phyloP scores from a whole-genome alignment of 2,113 vertebrate genomes.

The Lichenostomus cassidix region DNA sequence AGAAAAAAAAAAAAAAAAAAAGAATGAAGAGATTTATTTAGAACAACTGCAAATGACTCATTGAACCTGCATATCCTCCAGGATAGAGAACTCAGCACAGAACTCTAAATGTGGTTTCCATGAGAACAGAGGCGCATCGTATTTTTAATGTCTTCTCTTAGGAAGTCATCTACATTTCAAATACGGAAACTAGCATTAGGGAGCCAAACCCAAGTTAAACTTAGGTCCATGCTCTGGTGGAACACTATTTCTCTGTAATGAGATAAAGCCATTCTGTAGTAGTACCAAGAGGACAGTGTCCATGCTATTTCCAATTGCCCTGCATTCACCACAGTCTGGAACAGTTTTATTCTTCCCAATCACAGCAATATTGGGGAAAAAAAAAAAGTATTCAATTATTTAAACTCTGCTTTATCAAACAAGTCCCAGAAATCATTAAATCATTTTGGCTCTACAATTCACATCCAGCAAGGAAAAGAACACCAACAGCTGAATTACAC shows the following conservation, averaged over 20 bases:
- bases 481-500: not conserved
- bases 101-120: slow-evolving; percentile 58
- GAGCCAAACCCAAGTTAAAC: slow-evolving; percentile 24
- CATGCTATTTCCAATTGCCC: not conserved
- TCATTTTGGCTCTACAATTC: not conserved
- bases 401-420: not conserved
- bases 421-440: not conserved
- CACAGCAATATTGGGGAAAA: not conserved
- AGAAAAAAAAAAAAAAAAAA: slow-evolving; percentile 48
- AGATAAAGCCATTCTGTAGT: not conserved
- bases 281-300: not conserved
- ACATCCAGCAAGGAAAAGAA: not conserved
- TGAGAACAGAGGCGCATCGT: slow-evolving; percentile 52
- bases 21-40: slow-evolving; percentile 54
- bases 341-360: not conserved
- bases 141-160: slow-evolving; percentile 53
- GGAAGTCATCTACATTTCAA: slow-evolving; percentile 64
- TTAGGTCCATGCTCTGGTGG: not conserved
- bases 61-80: slow-evolving; percentile 53
- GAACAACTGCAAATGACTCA: slow-evolving; percentile 50
- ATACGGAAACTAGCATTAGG: slow-evolving; percentile 26
- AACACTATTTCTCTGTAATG: not conserved
- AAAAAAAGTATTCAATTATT: not conserved
- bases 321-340: not conserved
- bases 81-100: slow-evolving; percentile 40